Conservation (phyloP, 2,113 vertebrate genomes). For the Myrmecobius fasciatus region DNA sequence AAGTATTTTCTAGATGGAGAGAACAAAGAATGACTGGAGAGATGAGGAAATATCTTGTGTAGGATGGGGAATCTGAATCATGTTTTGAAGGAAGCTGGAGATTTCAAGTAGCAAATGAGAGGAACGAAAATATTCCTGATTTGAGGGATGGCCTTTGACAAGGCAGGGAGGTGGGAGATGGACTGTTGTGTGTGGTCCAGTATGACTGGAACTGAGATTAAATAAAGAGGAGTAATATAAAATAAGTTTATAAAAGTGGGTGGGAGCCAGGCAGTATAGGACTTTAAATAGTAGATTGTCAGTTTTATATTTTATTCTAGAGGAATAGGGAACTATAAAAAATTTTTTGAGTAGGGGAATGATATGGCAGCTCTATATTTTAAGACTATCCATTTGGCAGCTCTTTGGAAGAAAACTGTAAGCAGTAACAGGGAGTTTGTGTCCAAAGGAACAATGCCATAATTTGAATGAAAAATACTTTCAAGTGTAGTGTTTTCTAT, state of each 20-base stretch:
- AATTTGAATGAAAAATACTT: slow-evolving; percentile 23
- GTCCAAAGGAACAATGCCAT: slow-evolving; percentile 28
- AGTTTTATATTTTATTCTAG: background rate
- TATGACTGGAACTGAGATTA: background rate
- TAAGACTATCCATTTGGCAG: background rate
- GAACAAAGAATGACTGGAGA: background rate
- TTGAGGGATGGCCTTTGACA: background rate
- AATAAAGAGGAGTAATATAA: background rate
- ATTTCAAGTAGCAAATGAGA: background rate
- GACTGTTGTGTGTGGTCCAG: background rate
- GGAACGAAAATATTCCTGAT: background rate
- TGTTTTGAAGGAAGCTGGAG: background rate
- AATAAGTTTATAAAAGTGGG: background rate
- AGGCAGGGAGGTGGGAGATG: background rate
- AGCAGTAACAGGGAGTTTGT: background rate
- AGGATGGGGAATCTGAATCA: background rate
- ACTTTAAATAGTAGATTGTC: background rate
- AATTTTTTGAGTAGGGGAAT: background rate
- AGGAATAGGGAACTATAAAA: background rate
- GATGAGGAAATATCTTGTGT: background rate
- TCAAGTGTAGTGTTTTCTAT: slow-evolving; percentile 24
- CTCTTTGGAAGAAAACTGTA: background rate
- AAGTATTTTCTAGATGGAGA: background rate
- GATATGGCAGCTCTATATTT: background rate
- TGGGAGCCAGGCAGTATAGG: background rate